Percentiles rank a stretch among this genome's conserved stretches.
Conservation (phyloP, 1,140 invertebrate genomes). For the Lasioglossum albipes region DNA sequence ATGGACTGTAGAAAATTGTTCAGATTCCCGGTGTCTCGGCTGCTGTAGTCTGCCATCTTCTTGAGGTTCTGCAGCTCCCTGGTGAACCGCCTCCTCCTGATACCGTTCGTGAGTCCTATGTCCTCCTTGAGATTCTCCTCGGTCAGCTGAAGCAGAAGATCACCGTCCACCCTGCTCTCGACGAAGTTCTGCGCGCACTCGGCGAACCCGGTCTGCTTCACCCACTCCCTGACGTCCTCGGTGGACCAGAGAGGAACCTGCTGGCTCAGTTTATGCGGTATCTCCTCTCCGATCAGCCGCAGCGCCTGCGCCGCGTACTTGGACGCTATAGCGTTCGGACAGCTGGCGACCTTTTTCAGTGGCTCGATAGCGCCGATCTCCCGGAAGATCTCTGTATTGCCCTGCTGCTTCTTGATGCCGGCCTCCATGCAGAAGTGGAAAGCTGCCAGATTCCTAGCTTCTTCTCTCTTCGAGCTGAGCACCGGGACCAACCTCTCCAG, state of each 20-base stretch:
- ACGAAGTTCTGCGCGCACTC: constrained; percentile 91
- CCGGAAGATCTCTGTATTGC: constrained; percentile 95
- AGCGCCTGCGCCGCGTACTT: constrained; percentile 98
- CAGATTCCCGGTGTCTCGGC: constrained; percentile 93
- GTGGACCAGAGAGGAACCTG: constrained; percentile 98
- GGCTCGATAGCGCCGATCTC: constrained; percentile 98
- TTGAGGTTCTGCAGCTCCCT: constrained; percentile 97
- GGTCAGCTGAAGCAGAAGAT: constrained; percentile 94
- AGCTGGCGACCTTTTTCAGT: constrained; percentile 97
- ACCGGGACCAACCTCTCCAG: constrained; percentile 95
- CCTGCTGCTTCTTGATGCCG: constrained; percentile 97
- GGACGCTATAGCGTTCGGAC: constrained; percentile 98
- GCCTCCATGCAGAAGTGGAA: constrained; percentile 99
- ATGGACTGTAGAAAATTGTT: constrained; percentile 94
- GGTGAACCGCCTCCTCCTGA: constrained; percentile 95
- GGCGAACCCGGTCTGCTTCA: constrained; percentile 97
- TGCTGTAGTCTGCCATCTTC: constrained; percentile 98
- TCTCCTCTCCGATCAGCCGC: constrained; percentile 96
- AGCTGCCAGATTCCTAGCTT: constrained; percentile 97
- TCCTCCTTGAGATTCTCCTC: constrained; percentile 96
- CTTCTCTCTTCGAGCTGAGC: constrained; percentile 96
- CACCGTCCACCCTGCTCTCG: constrained; percentile 97
- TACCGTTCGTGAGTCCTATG: constrained; percentile 95
- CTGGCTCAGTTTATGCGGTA: constrained; percentile 98
- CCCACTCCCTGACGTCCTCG: constrained; percentile 98